Base-by-base conservation (phyloP, 2,797 vertebrate species). In the Trichosurus vulpecula region DNA sequence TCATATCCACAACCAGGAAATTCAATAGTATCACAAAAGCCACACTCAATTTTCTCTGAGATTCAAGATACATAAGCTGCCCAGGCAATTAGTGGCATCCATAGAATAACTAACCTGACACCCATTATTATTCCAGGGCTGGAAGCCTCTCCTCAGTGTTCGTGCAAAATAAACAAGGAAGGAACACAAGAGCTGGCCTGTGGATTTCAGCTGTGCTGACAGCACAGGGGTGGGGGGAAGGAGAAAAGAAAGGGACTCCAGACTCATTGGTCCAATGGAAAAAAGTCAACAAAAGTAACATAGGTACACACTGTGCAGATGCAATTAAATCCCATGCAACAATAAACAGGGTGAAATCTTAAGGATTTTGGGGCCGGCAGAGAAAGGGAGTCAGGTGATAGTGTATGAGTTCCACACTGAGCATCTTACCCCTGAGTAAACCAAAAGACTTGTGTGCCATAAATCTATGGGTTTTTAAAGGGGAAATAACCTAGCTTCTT, bases 1-100 rank as follows among this genome's bases (percentile, higher is more conserved):
- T 89, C 96, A 95, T 91, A 96, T 51, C 96, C 96, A 95, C 94
- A 94, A 97, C 94, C 95, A 96, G 96, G 96, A 97, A 97, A 98
- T 97, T 96, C 97, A 96, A 96, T 97, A 95, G 97, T 93, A 95
- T 96, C 94, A 96, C 96, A 96, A 97, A 97, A 96, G 93, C 87
- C 0, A 53, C 94, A 93, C 54, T 96, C 95, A 95, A 92, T 8
- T 16, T 92, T 95, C 97, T 95, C 95, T 96, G 96, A 97, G 94
- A 91, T 92, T 93, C 96, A 92, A 93, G 52, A 95, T 92, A 31
- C 54, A 47, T 25, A 54, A 90, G 91, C 74, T 51, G 74, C 90
- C 96, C 90, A 93, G 55, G 93, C 93, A 97, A 97, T 98, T 95
- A 96, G 95, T 96, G 87, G 92, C 95, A 91, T 91, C 91, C 81